Evolutionary conservation across 2,888 invertebrate genomes (phyloP).

Genomic region (Hirtodrosophila histrioides): DNA sequence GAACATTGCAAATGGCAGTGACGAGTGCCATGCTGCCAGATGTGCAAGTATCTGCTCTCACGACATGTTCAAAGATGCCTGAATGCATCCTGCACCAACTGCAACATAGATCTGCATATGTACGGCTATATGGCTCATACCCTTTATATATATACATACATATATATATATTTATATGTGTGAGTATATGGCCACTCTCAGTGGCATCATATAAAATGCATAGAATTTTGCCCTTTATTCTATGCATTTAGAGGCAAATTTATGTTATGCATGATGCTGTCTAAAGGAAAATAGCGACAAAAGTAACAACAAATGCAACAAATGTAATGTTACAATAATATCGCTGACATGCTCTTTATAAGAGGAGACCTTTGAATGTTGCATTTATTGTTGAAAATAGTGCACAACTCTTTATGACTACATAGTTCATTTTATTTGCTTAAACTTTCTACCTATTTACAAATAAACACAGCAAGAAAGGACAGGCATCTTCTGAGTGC

Average conservation of each 20-base stretch:
- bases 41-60: constrained; percentile 14
- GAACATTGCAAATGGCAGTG: constrained; percentile 41
- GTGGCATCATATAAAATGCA: constrained; percentile 73
- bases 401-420: not conserved
- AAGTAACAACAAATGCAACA: constrained; percentile 11
- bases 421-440: no score
- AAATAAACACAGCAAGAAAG: no score
- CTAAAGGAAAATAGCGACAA: constrained; percentile 37
- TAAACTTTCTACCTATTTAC: no score
- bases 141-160: constrained; percentile 8
- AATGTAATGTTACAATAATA: constrained; percentile 3
- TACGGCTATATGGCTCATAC: not conserved
- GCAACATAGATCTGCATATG: constrained; percentile 62
- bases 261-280: constrained; percentile 70
- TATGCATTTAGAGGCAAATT: constrained; percentile 67
- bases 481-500: no score
- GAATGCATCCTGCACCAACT: constrained; percentile 39
- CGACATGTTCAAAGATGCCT: constrained; percentile 45
- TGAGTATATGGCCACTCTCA: constrained; percentile 43
- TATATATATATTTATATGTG: constrained; percentile 17
- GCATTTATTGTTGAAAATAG: constrained; percentile 6
- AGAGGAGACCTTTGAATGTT: constrained; percentile 1
- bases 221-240: constrained; percentile 70
- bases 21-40: constrained; percentile 34
- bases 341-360: constrained; percentile 1